Percentiles rank a stretch among this genome's conserved stretches.
Evolutionary conservation across 2,797 vertebrate species (phyloP).

Genomic region (Typhlichthys eigenmanni): DNA sequence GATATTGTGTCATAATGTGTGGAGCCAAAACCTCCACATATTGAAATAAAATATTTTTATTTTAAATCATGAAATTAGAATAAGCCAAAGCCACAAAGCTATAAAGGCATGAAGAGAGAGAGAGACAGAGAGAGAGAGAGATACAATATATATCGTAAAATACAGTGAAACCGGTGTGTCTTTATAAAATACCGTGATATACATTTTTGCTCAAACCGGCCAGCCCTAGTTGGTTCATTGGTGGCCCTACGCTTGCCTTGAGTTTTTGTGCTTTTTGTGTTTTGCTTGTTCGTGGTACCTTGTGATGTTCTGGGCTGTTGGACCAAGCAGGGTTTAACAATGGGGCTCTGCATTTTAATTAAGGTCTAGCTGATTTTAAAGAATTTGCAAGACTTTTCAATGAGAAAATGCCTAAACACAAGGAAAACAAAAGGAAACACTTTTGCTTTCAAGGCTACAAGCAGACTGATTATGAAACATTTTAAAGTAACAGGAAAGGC

Average conservation of each 20-base stretch:
- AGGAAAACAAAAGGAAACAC: slow-evolving; percentile 4
- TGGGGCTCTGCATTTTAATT: slow-evolving; percentile 30
- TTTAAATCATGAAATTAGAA: no score
- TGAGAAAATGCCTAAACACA: background rate
- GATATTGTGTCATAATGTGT: no score
- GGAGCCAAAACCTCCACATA: no score
- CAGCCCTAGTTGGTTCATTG: slow-evolving; percentile 11
- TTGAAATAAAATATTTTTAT: no score
- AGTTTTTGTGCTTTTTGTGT: slow-evolving; percentile 22
- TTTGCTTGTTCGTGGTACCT: slow-evolving; percentile 15
- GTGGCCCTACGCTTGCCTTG: slow-evolving; percentile 32
- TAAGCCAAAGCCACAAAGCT: no score
- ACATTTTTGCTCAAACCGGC: no score
- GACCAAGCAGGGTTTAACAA: slow-evolving; percentile 32
- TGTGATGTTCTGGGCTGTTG: slow-evolving; percentile 30
- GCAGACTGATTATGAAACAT: slow-evolving; percentile 28
- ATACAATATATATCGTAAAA: no score
- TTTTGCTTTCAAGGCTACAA: slow-evolving; percentile 28
- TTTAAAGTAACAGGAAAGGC: slow-evolving; percentile 29
- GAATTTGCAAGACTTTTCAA: slow-evolving; percentile 9
- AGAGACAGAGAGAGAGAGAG: no score
- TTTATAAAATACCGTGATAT: no score
- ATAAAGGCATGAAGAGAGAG: no score
- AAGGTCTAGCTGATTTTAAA: slow-evolving; percentile 17
- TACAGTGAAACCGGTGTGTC: no score